Percentiles rank a stretch among this genome's conserved stretches.
Evolutionary conservation across 2,797 vertebrate genomes (phyloP).

Genomic region (Gila robusta): DNA sequence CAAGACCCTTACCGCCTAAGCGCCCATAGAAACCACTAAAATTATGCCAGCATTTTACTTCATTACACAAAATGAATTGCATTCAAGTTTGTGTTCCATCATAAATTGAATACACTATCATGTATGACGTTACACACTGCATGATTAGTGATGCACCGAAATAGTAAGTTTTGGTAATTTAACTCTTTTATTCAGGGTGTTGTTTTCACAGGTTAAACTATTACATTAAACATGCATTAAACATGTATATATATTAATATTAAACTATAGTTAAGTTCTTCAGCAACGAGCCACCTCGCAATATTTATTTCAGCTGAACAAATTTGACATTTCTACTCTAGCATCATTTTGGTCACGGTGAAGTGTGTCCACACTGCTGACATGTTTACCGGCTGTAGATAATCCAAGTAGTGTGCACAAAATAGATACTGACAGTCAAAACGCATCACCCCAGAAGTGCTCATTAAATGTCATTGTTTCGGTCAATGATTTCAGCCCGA

Average conservation of each 20-base stretch:
- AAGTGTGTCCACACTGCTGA: background rate
- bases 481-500: background rate
- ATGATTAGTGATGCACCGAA: background rate
- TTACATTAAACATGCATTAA: too few relatives aligned
- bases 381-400: background rate
- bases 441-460: background rate
- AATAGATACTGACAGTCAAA: conserved; percentile 1
- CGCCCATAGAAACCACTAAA: background rate
- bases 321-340: background rate
- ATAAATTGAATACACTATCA: background rate
- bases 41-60: too few relatives aligned
- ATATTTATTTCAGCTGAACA: background rate
- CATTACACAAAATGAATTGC: too few relatives aligned
- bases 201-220: background rate
- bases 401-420: background rate
- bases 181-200: background rate
- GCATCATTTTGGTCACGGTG: background rate
- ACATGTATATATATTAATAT: background rate
- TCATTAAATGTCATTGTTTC: background rate
- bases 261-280: background rate
- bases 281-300: background rate
- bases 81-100: background rate
- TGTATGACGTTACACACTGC: background rate
- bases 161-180: background rate
- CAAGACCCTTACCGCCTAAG: too few relatives aligned